Evolutionary conservation across 2,888 invertebrate genomes (phyloP).

Genomic region (Gasteruption jaculator): DNA sequence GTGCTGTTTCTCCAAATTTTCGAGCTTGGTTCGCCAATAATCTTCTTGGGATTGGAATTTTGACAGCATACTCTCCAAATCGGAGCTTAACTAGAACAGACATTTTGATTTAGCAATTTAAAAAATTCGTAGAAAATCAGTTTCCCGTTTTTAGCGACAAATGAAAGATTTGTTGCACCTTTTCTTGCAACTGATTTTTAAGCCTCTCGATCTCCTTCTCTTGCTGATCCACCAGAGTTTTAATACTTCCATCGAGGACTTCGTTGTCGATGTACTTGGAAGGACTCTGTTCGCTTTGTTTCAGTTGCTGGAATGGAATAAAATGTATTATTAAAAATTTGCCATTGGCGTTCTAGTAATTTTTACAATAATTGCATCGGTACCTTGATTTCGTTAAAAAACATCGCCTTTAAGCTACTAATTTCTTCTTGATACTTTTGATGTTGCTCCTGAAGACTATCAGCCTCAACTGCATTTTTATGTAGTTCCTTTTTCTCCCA

Average conservation of each 20-base stretch:
- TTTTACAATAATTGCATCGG: slow-evolving; percentile 13
- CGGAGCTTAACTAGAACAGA: slow-evolving; percentile 32
- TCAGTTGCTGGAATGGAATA: slow-evolving; percentile 31
- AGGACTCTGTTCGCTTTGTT: slow-evolving; percentile 24
- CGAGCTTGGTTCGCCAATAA: slow-evolving; percentile 44
- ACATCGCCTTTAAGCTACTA: slow-evolving; percentile 32
- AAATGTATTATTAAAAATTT: neutral
- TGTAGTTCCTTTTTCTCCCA: slow-evolving; percentile 18
- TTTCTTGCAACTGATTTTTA: slow-evolving; percentile 52
- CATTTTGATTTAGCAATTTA: neutral
- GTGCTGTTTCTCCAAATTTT: slow-evolving; percentile 40
- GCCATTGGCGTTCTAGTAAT: neutral
- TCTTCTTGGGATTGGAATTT: slow-evolving; percentile 39
- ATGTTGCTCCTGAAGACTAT: slow-evolving; percentile 28
- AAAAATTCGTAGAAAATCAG: slow-evolving; percentile 5
- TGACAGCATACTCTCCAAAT: slow-evolving; percentile 38
- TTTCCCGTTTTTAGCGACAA: slow-evolving; percentile 4
- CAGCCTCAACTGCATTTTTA: slow-evolving; percentile 18
- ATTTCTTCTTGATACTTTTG: slow-evolving; percentile 40
- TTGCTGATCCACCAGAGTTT: slow-evolving; percentile 54
- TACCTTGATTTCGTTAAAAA: slow-evolving; percentile 45
- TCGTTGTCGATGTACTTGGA: slow-evolving; percentile 42
- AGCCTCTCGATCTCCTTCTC: slow-evolving; percentile 55
- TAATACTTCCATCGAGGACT: slow-evolving; percentile 48
- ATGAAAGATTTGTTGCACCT: no score